These are phyloP conservation scores for Tribolium castaneum DNA, from an alignment of 1,140 invertebrate genomes.

Conservation along the genomic window DNA sequence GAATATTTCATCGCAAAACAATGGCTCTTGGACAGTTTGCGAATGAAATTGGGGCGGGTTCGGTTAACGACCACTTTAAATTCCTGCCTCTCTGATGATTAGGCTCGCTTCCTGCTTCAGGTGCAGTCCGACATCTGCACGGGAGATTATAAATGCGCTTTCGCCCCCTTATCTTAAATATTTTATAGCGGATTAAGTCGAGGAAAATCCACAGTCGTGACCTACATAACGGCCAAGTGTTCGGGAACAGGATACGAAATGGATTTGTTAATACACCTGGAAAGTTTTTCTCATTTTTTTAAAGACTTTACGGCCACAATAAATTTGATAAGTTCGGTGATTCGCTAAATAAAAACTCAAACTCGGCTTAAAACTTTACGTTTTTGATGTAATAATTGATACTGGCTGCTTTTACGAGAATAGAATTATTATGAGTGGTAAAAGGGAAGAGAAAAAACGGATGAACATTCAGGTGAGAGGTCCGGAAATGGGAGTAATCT, in stretches of 20 bases:
- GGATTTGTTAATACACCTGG: constrained; percentile 30
- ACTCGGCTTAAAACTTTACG: neutral
- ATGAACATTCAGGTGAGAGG: neutral
- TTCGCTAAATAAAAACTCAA: constrained; percentile 22
- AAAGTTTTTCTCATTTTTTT: constrained; percentile 16
- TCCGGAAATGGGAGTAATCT: neutral
- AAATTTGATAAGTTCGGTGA: constrained; percentile 20
- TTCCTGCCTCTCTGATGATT: neutral
- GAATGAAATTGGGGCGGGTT: neutral
- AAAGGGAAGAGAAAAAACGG: neutral
- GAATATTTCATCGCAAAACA: constrained; percentile 14
- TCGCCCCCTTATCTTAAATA: constrained; percentile 45
- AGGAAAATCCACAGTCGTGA: constrained; percentile 34
- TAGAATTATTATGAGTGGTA: constrained; percentile 5
- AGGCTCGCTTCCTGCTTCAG: neutral
- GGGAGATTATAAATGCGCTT: constrained; percentile 44
- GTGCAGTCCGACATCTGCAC: constrained; percentile 37
- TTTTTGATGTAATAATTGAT: constrained; percentile 25
- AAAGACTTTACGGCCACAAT: neutral
- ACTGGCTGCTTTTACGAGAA: constrained; percentile 1
- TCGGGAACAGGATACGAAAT: constrained; percentile 20
- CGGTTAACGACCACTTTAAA: constrained; percentile 11
- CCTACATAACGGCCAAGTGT: constrained; percentile 22
- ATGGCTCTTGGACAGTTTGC: neutral
- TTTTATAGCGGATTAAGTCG: constrained; percentile 49